phyloP scores from a whole-genome alignment of 2,113 vertebrate species.

The Chroicocephalus ridibundus region DNA sequence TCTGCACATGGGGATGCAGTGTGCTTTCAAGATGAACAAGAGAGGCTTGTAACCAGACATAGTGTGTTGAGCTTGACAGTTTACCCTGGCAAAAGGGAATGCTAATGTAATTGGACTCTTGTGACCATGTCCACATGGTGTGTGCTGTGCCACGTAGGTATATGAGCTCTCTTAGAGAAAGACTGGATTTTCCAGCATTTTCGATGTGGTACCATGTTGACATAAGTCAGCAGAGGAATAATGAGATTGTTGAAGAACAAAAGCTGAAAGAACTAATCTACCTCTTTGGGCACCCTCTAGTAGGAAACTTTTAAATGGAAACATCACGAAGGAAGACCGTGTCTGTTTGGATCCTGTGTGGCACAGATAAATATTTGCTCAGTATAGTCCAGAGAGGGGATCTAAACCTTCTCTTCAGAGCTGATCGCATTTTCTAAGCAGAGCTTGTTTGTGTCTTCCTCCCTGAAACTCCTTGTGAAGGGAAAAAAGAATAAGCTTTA shows the following conservation, averaged over 20 bases:
- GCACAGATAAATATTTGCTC: background rate
- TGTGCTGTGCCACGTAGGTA: background rate
- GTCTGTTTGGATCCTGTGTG: background rate
- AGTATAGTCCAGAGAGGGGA: background rate
- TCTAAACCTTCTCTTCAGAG: background rate
- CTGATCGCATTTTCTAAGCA: background rate
- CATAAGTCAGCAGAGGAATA: background rate
- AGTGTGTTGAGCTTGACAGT: background rate
- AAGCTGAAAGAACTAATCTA: background rate
- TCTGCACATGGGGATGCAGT: accelerated
- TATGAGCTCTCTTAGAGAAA: background rate
- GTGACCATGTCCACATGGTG: background rate
- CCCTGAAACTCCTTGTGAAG: background rate
- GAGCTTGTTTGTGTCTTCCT: background rate
- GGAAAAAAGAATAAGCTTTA: background rate
- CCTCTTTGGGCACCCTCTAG: background rate
- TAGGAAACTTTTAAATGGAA: background rate
- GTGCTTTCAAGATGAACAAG: background rate
- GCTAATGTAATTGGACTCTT: background rate
- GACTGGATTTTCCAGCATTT: background rate
- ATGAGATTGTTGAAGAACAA: background rate
- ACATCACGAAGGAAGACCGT: background rate
- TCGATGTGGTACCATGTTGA: background rate
- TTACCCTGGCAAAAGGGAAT: background rate
- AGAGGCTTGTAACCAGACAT: background rate